A percentile compares a stretch with the other conserved stretches of the same genome.
These are phyloP conservation scores for Melopsittacus undulatus DNA, from an alignment of 2,797 vertebrate species.

Conservation along the genomic window DNA sequence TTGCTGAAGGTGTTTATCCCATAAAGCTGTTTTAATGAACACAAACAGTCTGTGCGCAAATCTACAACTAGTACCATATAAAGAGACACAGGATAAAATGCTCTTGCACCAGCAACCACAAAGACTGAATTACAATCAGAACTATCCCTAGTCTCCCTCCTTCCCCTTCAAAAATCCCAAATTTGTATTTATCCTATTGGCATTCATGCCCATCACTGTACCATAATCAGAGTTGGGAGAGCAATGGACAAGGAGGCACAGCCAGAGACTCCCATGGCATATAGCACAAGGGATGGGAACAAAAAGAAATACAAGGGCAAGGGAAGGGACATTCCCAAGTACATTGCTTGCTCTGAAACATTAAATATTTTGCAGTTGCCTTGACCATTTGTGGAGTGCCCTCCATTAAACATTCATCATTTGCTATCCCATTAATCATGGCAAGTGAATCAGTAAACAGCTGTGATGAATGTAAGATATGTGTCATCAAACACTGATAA, in stretches of 20 bases:
- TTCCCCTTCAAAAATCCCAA: neutral
- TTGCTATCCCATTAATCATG: neutral
- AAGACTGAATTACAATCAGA: neutral
- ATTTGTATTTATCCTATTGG: neutral
- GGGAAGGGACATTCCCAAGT: neutral
- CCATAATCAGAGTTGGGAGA: neutral
- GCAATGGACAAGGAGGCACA: neutral
- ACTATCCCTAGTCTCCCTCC: neutral
- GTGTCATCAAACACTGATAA: neutral
- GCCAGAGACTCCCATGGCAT: neutral
- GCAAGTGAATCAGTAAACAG: slow-evolving; percentile 20
- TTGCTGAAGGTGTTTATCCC: neutral
- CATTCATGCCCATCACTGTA: neutral
- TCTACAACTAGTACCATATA: neutral
- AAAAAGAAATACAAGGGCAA: neutral
- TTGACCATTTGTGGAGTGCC: neutral
- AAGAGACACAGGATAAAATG: neutral
- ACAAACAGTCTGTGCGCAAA: neutral
- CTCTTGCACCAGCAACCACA: neutral
- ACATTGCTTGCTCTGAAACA: neutral
- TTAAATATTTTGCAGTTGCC: neutral
- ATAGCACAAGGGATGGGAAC: neutral
- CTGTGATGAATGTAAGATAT: neutral
- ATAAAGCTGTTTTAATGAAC: neutral
- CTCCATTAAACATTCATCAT: neutral